Percentiles rank a stretch among this genome's conserved stretches.
These are phyloP conservation scores for Leistus spinibarbis DNA, from an alignment of 2,888 invertebrate species.

Conservation along the genomic window DNA sequence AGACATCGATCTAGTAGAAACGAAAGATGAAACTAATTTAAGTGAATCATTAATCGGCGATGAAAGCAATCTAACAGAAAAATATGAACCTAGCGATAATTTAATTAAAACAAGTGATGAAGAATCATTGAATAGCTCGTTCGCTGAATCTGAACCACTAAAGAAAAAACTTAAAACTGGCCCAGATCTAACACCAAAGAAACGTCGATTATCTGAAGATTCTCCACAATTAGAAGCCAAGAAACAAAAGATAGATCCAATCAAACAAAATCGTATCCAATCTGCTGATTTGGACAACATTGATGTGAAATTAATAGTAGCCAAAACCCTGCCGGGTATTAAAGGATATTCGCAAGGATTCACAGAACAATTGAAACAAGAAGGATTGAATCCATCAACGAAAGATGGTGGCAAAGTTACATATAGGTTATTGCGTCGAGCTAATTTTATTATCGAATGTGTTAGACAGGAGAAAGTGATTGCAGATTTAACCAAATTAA, in stretches of 20 bases:
- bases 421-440: slow-evolving; percentile 60
- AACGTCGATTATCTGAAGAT: not conserved
- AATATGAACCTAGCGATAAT: not conserved
- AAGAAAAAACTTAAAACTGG: not conserved
- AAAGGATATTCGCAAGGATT: slow-evolving; percentile 41
- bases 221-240: not conserved
- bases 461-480: slow-evolving; percentile 66
- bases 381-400: slow-evolving; percentile 2
- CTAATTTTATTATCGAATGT: slow-evolving; percentile 66
- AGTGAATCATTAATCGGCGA: not conserved
- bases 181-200: not conserved
- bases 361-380: slow-evolving; percentile 30
- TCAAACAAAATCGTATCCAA: not conserved
- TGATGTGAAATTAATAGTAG: slow-evolving; percentile 29
- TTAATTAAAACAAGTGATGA: not conserved
- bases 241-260: slow-evolving; percentile 6
- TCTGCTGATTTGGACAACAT: slow-evolving; percentile 30
- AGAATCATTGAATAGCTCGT: not conserved
- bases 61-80: not conserved
- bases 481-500: slow-evolving; percentile 60
- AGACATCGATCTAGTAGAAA: not conserved
- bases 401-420: slow-evolving; percentile 48
- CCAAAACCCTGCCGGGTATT: slow-evolving; percentile 30
- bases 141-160: not conserved
- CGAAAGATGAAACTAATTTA: slow-evolving; percentile 15